Evolutionary conservation across 2,113 vertebrate species (phyloP).

Genomic region (Grallaria varia): DNA sequence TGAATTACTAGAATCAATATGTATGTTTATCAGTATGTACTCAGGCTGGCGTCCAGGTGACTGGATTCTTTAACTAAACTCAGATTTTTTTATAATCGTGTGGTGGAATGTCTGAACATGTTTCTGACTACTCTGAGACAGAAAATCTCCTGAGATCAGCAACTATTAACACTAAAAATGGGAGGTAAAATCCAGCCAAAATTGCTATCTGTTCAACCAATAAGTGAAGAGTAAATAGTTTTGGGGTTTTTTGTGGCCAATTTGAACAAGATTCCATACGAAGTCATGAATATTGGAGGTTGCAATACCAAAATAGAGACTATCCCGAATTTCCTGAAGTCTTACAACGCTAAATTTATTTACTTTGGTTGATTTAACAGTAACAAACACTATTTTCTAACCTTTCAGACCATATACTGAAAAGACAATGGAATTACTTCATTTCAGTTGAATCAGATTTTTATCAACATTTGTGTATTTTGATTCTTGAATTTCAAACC

Average conservation of each 20-base stretch:
- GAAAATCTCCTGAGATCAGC: background rate
- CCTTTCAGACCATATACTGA: background rate
- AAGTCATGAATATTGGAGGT: background rate
- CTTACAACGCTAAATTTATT: background rate
- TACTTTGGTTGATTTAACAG: background rate
- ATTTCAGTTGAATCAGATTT: background rate
- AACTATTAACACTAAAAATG: background rate
- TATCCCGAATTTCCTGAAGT: background rate
- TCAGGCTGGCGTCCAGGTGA: conserved; percentile 35
- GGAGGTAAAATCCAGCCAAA: background rate
- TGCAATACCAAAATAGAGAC: background rate
- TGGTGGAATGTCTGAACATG: conserved; percentile 56
- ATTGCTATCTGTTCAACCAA: background rate
- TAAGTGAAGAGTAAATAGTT: background rate
- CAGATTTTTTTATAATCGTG: conserved; percentile 44
- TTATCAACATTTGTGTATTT: background rate
- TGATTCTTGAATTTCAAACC: background rate
- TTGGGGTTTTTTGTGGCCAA: background rate
- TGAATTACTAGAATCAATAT: conserved; percentile 72
- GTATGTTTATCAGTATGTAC: conserved; percentile 71
- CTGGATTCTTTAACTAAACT: conserved; percentile 28
- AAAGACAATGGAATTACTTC: background rate
- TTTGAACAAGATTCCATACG: background rate
- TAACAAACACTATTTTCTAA: background rate
- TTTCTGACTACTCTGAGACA: conserved; percentile 63